phyloP scores from a whole-genome alignment of 2,888 invertebrate species.

The Mythimna ferrago region DNA sequence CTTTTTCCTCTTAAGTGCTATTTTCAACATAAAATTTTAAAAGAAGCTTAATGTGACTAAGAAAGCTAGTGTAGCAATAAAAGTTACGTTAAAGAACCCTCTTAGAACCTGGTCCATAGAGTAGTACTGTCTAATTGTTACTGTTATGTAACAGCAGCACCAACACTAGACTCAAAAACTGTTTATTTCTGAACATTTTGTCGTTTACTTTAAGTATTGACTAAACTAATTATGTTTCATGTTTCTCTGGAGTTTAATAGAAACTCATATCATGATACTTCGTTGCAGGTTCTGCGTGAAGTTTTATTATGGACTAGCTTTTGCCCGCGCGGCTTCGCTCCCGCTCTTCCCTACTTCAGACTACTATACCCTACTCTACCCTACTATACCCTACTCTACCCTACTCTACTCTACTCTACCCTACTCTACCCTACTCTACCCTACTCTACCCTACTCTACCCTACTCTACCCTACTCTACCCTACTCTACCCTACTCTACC shows the following conservation, averaged over 20 bases:
- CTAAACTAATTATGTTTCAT: background rate
- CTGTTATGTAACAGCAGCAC: constrained; percentile 22
- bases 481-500: too few relatives aligned
- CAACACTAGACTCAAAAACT: background rate
- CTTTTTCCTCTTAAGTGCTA: constrained; percentile 47
- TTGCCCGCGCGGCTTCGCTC: too few relatives aligned
- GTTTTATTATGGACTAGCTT: background rate
- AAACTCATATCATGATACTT: background rate
- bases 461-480: too few relatives aligned
- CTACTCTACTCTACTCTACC: too few relatives aligned
- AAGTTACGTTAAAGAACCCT: constrained; percentile 38
- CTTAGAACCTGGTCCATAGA: constrained; percentile 14
- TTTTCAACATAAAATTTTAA: constrained; percentile 50
- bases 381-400: too few relatives aligned
- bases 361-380: too few relatives aligned
- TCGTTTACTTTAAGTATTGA: background rate
- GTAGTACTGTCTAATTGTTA: constrained; percentile 46
- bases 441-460: too few relatives aligned
- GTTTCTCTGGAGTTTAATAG: background rate
- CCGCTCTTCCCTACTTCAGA: too few relatives aligned
- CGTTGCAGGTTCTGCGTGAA: background rate
- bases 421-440: too few relatives aligned
- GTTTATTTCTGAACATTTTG: constrained; percentile 21
- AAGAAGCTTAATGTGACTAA: constrained; percentile 51
- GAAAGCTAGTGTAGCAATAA: constrained; percentile 50